phyloP scores from a whole-genome alignment of 1,140 invertebrate species.

The Prorops nasuta region DNA sequence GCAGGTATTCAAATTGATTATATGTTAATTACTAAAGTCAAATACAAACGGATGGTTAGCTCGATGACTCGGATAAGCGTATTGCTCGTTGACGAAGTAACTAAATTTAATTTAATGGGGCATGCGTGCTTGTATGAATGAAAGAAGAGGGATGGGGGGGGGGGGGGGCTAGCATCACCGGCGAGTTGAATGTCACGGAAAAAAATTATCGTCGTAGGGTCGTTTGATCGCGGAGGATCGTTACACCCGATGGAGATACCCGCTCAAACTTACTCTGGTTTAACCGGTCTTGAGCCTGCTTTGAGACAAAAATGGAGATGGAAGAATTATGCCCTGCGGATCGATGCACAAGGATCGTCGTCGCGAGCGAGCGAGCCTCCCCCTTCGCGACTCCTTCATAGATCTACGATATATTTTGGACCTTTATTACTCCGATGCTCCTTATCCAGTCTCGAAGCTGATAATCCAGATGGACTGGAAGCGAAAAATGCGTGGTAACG shows the following conservation, averaged over 20 bases:
- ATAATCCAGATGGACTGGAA: too few relatives aligned
- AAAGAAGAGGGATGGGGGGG: conserved; percentile 6
- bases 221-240: conserved; percentile 32
- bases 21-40: too few relatives aligned
- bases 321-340: conserved; percentile 26
- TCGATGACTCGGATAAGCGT: not conserved
- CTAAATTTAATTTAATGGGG: not conserved
- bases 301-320: conserved; percentile 25
- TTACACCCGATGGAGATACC: conserved; percentile 27
- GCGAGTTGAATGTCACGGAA: conserved; percentile 18
- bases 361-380: not conserved
- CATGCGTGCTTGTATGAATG: conserved; percentile 1
- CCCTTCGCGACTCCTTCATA: not conserved
- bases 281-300: conserved; percentile 33
- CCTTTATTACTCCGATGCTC: not conserved
- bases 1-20: too few relatives aligned
- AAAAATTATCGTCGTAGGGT: conserved; percentile 27
- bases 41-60: not conserved
- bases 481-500: not conserved
- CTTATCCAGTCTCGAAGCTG: too few relatives aligned
- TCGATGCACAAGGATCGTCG: conserved; percentile 12
- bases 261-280: conserved; percentile 36
- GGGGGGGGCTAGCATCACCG: conserved; percentile 18
- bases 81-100: not conserved
- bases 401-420: not conserved